Evolutionary conservation across 2,888 invertebrate genomes (phyloP).

Genomic region (Tiliacea aurago): DNA sequence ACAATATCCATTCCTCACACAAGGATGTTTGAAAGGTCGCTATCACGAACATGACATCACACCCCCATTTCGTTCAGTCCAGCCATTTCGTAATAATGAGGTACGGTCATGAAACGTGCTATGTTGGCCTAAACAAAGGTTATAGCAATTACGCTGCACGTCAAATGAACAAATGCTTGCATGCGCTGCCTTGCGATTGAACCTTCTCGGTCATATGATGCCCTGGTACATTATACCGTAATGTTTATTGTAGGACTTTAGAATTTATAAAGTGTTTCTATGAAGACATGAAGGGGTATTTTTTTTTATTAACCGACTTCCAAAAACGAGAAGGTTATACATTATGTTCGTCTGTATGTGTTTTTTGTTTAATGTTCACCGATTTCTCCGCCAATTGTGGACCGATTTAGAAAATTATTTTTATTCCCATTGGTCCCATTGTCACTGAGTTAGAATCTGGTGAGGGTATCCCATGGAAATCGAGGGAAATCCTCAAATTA

Average conservation of each 20-base stretch:
- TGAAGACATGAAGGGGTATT: not conserved
- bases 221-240: conserved; percentile 26
- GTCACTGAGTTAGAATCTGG: too few species aligned
- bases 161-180: conserved; percentile 51
- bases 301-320: not conserved
- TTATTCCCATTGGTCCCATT: too few species aligned
- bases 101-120: conserved; percentile 56
- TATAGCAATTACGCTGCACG: conserved; percentile 59
- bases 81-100: conserved; percentile 52
- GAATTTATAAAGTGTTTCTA: conserved; percentile 5
- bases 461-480: too few species aligned
- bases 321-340: too few species aligned
- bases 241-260: conserved; percentile 5
- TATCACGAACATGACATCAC: conserved; percentile 59
- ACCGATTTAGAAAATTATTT: too few species aligned
- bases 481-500: too few species aligned
- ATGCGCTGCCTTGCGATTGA: conserved; percentile 63
- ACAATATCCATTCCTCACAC: conserved; percentile 24
- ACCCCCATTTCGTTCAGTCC: conserved; percentile 33
- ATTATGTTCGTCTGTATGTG: too few species aligned
- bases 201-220: conserved; percentile 49
- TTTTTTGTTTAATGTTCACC: too few species aligned
- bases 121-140: conserved; percentile 57
- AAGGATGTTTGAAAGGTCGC: conserved; percentile 27
- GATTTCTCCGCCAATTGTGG: too few species aligned